Evolutionary conservation across 2,797 vertebrate species (phyloP).

Genomic region (Leptodactylus fallax): DNA sequence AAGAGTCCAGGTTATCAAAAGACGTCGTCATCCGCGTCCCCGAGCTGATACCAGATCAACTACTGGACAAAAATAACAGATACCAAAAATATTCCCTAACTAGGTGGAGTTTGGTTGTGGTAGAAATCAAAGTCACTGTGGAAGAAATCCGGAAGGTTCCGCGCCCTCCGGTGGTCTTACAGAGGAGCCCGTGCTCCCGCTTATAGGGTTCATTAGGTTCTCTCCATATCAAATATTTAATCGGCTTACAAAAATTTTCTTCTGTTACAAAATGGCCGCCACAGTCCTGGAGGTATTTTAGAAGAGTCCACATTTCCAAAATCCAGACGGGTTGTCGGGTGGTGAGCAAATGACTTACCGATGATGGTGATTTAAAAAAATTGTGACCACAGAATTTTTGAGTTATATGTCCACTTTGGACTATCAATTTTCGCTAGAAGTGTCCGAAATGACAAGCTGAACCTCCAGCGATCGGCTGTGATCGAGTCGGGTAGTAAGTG

Average conservation of each 20-base stretch:
- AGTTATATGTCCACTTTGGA: background rate
- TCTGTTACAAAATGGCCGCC: slow-evolving; percentile 31
- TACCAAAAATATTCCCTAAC: slow-evolving; percentile 51
- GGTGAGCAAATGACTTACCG: slow-evolving; percentile 55
- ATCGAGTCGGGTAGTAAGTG: background rate
- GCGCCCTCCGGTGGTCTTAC: background rate
- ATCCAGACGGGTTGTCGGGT: slow-evolving; percentile 59
- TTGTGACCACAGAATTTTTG: background rate
- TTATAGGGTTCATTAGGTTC: background rate
- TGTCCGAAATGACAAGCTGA: background rate
- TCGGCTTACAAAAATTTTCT: slow-evolving; percentile 16
- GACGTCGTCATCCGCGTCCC: slow-evolving; percentile 7
- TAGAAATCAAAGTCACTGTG: slow-evolving; percentile 31
- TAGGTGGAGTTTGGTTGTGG: slow-evolving; percentile 26
- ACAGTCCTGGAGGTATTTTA: slow-evolving; percentile 42
- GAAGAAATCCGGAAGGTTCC: slow-evolving; percentile 2
- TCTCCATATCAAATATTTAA: background rate
- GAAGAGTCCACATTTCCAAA: slow-evolving; percentile 34
- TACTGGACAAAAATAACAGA: slow-evolving; percentile 33
- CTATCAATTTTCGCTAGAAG: no score
- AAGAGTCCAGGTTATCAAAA: slow-evolving; percentile 18
- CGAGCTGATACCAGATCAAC: slow-evolving; percentile 62
- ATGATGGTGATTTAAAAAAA: background rate
- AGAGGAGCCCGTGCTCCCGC: background rate
- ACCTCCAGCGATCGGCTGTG: background rate